Evolutionary conservation across 2,888 invertebrate species (phyloP).

Genomic region (Hipparchia sbordonii): DNA sequence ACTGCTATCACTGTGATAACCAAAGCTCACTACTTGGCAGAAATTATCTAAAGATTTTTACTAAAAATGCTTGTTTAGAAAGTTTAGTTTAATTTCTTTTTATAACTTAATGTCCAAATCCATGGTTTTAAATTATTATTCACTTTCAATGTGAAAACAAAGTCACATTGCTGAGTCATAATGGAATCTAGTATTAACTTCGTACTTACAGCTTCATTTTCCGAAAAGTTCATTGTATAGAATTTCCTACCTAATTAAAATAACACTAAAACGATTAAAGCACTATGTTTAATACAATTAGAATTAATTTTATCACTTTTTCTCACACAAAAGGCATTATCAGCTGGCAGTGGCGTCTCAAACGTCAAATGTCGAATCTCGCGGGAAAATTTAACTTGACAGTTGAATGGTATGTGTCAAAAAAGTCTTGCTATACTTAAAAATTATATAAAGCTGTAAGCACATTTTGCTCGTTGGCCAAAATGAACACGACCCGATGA

Average conservation of each 20-base stretch:
- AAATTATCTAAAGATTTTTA: not conserved
- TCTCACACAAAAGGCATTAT: conserved; percentile 36
- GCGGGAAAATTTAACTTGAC: conserved; percentile 51
- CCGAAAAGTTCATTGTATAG: conserved; percentile 69
- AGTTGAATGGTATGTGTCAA: not conserved
- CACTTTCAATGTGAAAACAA: conserved; percentile 42
- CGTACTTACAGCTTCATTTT: conserved; percentile 77
- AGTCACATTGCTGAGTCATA: conserved; percentile 40
- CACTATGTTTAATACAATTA: conserved; percentile 38
- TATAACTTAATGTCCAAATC: not conserved
- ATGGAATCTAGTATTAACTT: conserved; percentile 31
- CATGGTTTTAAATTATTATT: conserved; percentile 24
- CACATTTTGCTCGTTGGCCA: not conserved
- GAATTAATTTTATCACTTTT: conserved; percentile 33
- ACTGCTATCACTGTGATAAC: not conserved
- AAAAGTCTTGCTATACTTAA: conserved; percentile 3
- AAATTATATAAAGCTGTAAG: not conserved
- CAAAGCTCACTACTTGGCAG: not conserved
- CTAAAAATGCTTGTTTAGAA: not conserved
- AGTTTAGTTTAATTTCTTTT: not conserved
- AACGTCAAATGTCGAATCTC: conserved; percentile 66
- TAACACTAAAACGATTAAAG: conserved; percentile 24
- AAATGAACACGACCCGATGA: too few relatives aligned
- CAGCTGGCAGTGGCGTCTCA: conserved; percentile 54
- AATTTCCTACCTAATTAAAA: conserved; percentile 21